Conservation (phyloP, 2,888 invertebrate species). For the Dilophus febrilis region DNA sequence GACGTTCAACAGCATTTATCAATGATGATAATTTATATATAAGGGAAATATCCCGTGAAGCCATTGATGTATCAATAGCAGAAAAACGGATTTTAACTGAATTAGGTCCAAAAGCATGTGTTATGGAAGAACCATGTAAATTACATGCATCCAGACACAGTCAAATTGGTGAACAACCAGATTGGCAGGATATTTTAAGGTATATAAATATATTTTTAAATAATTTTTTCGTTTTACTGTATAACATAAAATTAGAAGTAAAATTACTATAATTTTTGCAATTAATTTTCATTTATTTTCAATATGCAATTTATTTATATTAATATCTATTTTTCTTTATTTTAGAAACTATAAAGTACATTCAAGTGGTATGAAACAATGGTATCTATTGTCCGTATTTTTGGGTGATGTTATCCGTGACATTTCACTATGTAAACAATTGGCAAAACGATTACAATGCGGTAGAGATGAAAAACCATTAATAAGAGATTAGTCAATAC, state of each 20-base stretch:
- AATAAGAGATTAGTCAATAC: constrained; percentile 10
- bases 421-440: constrained; percentile 59
- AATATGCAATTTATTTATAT: background rate
- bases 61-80: constrained; percentile 49
- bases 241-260: too few relatives aligned
- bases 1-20: constrained; percentile 30
- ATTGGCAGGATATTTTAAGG: constrained; percentile 68
- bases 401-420: constrained; percentile 72
- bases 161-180: constrained; percentile 30
- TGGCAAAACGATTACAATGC: constrained; percentile 52
- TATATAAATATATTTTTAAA: constrained; percentile 23
- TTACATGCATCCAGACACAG: constrained; percentile 25
- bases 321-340: background rate
- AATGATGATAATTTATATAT: constrained; percentile 19
- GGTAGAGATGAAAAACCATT: constrained; percentile 18
- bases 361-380: constrained; percentile 57
- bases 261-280: background rate
- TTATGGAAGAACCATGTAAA: constrained; percentile 59
- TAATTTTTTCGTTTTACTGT: too few relatives aligned
- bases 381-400: constrained; percentile 70
- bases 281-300: too few relatives aligned
- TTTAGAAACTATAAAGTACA: constrained; percentile 62
- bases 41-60: constrained; percentile 27
- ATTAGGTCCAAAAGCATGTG: constrained; percentile 60
- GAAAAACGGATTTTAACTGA: constrained; percentile 62